Conservation (phyloP, 1,140 invertebrate species). For the Dendroctonus ponderosae region DNA sequence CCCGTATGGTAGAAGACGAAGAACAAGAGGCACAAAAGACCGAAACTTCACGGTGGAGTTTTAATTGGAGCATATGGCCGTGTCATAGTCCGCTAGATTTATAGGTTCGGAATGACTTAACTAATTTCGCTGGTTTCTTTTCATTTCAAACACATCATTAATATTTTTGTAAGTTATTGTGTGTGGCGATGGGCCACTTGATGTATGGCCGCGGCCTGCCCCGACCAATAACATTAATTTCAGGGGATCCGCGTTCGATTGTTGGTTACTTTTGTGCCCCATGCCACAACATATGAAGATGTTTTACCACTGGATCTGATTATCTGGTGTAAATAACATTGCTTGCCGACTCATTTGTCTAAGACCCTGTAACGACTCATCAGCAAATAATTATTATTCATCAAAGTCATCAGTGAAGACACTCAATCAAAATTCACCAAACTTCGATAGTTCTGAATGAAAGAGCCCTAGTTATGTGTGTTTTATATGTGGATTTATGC, state of each 20-base stretch:
- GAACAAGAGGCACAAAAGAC: constrained; percentile 6
- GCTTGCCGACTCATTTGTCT: too few species aligned
- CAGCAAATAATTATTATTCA: too few species aligned
- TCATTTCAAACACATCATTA: constrained; percentile 31
- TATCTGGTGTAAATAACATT: too few species aligned
- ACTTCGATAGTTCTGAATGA: too few species aligned
- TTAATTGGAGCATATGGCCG: constrained; percentile 33
- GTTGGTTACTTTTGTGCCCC: not conserved
- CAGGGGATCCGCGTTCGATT: constrained; percentile 5
- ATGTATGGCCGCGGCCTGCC: constrained; percentile 22
- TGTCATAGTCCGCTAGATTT: constrained; percentile 31
- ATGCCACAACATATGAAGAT: too few species aligned
- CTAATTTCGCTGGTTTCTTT: constrained; percentile 33
- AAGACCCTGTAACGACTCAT: too few species aligned
- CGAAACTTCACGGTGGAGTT: constrained; percentile 28
- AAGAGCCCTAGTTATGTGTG: too few species aligned
- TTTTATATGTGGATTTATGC: too few species aligned
- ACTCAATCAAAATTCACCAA: too few species aligned
- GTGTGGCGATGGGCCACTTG: constrained; percentile 25
- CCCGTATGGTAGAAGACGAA: constrained; percentile 2
- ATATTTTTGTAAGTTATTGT: constrained; percentile 30
- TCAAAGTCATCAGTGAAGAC: too few species aligned
- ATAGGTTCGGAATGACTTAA: constrained; percentile 30
- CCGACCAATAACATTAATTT: constrained; percentile 23
- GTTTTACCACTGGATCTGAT: too few species aligned